Evolutionary conservation across 2,113 vertebrate genomes (phyloP).

Genomic region (Lota lota): DNA sequence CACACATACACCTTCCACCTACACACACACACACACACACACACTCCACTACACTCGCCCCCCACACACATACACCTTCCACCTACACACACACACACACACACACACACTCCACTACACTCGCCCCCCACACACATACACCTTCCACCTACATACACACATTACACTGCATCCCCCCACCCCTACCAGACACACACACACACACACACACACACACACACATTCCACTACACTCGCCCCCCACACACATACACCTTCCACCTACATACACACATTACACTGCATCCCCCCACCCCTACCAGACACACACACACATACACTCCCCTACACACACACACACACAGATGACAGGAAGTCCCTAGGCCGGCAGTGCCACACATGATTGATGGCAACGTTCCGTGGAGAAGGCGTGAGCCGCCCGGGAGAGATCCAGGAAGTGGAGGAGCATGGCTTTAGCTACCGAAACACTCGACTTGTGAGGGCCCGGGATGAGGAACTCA

Average conservation of each 20-base stretch:
- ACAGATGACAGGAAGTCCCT: constrained; percentile 66
- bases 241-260: constrained; percentile 10
- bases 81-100: too few species aligned
- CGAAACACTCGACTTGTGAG: too few species aligned
- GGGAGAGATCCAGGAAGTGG: constrained; percentile 54
- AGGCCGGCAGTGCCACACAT: constrained; percentile 59
- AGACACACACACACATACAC: constrained; percentile 26
- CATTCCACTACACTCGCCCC: too few species aligned
- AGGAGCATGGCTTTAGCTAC: constrained; percentile 6
- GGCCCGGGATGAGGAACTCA: too few species aligned
- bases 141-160: too few species aligned
- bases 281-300: too few species aligned
- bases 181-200: constrained; percentile 35
- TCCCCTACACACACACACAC: constrained; percentile 32
- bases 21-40: constrained; percentile 30
- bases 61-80: too few species aligned
- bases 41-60: constrained; percentile 2
- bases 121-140: too few species aligned
- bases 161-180: too few species aligned
- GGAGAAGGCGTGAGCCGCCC: constrained; percentile 64
- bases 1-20: too few species aligned
- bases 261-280: constrained; percentile 5
- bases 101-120: too few species aligned
- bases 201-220: constrained; percentile 31
- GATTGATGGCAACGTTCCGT: constrained; percentile 69